Evolutionary conservation across 1,140 invertebrate species (phyloP), one percentile per base, ranked within the genome.

Genomic region (Meloidogyne hapla): DNA sequence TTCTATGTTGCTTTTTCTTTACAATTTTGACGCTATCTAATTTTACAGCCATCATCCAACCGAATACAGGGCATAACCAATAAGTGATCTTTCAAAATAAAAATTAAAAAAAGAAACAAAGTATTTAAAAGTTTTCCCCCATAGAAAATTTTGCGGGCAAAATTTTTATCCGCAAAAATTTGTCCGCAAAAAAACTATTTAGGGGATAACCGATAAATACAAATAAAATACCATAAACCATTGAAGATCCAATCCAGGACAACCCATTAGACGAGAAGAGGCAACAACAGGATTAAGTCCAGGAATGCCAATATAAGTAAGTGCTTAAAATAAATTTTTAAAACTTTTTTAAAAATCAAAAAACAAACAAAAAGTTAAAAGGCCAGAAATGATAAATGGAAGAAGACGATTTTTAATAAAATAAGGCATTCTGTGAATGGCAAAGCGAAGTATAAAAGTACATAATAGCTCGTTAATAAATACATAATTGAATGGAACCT

Each of bases 221-320:
- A 28, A 2, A 21, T n/a, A 64, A n/a, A 21, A 21, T 6, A 73
- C 71, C 28, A 78, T 78, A 66, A 78, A 78, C 77, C 77, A 78
- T 45, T 78, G 77, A 15, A 81, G 61, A 62, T 83, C 81, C 23
- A 83, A 63, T 26, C 81, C 81, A n/a, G 80, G 73, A 65, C 81
- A 81, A n/a, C 74, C 82, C 33, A 79, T 74, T 15, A 85, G 45
- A 56, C 84, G 75, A 33, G 77, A 79, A 28, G 80, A 77, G 45
- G 85, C 77, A 18, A 80, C 77, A 26, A 83, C 78, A 6, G 84
- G 84, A 65, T 85, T 85, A 5, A 85, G 71, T 25, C 84, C 84
- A n/a, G 85, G 83, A 26, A 86, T 77, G 13, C 84, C 84, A 42
- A 86, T 69, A 45, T 79, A 62, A 64, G 45, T 65, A 5, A 85